phyloP scores from a whole-genome alignment of 2,888 invertebrate genomes.

The Mystacides longicornis region DNA sequence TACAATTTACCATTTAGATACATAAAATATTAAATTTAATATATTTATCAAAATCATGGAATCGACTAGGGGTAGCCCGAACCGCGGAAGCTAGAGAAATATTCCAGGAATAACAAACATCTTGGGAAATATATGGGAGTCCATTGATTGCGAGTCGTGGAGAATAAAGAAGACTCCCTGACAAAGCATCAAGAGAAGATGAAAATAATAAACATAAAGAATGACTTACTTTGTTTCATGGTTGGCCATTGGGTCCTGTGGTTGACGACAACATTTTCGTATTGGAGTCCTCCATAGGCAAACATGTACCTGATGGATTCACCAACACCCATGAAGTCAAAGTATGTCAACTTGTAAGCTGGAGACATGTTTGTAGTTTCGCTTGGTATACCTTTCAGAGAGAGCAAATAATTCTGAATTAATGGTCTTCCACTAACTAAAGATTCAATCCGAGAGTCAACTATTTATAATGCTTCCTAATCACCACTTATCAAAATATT shows the following conservation, averaged over 20 bases:
- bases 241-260: constrained; percentile 26
- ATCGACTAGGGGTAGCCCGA: no score
- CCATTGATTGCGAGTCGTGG: no score
- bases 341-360: constrained; percentile 31
- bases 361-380: constrained; percentile 31
- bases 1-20: no score
- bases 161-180: no score
- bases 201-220: no score
- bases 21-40: no score
- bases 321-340: constrained; percentile 31
- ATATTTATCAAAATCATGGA: no score
- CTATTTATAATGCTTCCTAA: constrained; percentile 12
- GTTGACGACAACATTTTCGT: constrained; percentile 29
- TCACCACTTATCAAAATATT: no score
- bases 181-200: no score
- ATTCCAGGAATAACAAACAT: no score
- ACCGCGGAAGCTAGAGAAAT: no score
- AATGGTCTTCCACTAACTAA: constrained; percentile 23
- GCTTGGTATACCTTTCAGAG: neutral
- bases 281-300: constrained; percentile 31
- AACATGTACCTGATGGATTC: constrained; percentile 32
- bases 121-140: no score
- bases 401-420: constrained; percentile 16
- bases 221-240: constrained; percentile 28
- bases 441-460: neutral